Evolutionary conservation across 2,113 vertebrate species (phyloP).

Genomic region (Malaclemys terrapin): DNA sequence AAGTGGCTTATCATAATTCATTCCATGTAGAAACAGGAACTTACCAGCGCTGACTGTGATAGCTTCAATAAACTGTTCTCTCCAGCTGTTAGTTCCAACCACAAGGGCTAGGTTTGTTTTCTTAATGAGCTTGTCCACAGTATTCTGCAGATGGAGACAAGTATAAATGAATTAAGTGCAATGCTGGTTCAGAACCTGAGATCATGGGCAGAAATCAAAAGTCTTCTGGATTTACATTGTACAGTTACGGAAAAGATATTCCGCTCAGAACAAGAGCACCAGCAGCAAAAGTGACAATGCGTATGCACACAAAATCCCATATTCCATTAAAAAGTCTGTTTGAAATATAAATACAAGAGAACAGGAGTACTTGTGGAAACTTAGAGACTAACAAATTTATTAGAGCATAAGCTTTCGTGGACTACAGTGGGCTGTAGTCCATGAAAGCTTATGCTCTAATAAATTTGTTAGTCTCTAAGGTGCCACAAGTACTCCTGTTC

Average conservation of each 20-base stretch:
- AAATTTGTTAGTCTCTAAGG: no score
- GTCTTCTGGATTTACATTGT: background rate
- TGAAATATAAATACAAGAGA: conserved; percentile 15
- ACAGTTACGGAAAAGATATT: conserved; percentile 25
- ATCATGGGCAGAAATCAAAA: background rate
- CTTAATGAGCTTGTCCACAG: conserved; percentile 98
- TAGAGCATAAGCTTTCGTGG: no score
- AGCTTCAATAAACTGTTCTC: conserved; percentile 95
- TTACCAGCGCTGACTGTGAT: conserved; percentile 97
- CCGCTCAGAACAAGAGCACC: conserved; percentile 28
- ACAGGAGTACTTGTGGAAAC: background rate
- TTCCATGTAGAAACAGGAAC: conserved; percentile 50
- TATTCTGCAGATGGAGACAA: conserved; percentile 83
- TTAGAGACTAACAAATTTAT: no score
- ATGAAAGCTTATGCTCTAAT: no score
- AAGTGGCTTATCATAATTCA: background rate
- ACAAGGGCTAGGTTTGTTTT: conserved; percentile 97
- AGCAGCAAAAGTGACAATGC: conserved; percentile 28
- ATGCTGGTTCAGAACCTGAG: background rate
- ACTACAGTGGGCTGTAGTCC: no score
- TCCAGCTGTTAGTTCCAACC: conserved; percentile 97
- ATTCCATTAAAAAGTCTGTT: background rate
- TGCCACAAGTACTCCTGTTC: no score
- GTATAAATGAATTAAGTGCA: conserved; percentile 17
- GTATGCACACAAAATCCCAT: background rate